Evolutionary conservation across 2,797 vertebrate genomes (phyloP), one percentile per base, ranked within the genome.

Genomic region (Silurus lanzhouensis): DNA sequence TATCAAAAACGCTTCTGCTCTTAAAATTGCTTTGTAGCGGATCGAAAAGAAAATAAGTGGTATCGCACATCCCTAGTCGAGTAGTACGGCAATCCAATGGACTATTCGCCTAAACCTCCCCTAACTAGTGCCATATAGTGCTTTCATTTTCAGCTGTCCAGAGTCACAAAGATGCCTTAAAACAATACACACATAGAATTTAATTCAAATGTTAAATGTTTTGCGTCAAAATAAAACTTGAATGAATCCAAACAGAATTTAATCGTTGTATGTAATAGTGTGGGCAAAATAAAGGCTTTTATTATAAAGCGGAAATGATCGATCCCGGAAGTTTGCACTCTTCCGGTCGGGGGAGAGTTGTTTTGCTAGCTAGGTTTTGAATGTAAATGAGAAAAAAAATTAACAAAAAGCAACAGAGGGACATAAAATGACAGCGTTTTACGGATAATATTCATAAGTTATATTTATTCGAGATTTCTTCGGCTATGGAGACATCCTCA

Each of bases 401-500:
- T 14, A 15, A 12, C 0, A 38, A 74, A 38, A 38, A 38, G n/a
- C 55, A 52, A 38, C 5, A 25, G 25, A 48, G 63, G 72, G 6
- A 48, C 60, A 22, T 81, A 85, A 85, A 38, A 15, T 20, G 14
- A 5, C 38, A 61, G 38, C 46, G 17, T 64, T 81, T 64, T 38
- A 4, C 38, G 38, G 38, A 14, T 6, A 67, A 58, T 13, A 4
- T 12, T 60, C 38, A 38, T 38, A 38, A 38, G 22, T 85, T 31
- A 76, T 17, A 72, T 44, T 52, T 60, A 15, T 20, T 60, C 38
- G 13, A 13, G 48, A 27, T 70, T 77, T 76, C 64, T n/a, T n/a
- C 13, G 12, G 63, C n/a, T 8, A 89, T 89, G 88, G 88, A 89
- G n/a, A 84, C 88, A 0, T 75, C 88, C 14, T 27, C 57, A 63